Evolutionary conservation across 2,888 invertebrate species (phyloP), one percentile per base, ranked within the genome.

Genomic region (Drosophila algonquin): DNA sequence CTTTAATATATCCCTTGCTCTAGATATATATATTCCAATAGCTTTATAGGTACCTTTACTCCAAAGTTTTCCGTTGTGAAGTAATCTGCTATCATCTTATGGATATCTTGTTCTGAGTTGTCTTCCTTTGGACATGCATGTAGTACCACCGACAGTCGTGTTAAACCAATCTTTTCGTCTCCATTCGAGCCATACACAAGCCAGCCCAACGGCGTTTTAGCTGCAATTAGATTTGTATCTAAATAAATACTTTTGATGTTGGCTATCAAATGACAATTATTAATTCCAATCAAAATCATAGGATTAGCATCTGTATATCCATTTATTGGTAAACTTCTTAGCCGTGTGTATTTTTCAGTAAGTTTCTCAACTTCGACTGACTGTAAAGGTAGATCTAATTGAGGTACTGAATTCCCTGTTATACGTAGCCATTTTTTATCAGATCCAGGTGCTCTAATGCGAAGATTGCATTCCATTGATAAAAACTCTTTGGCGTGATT

Each of bases 301-400:
- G 21, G 21, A 21, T 21, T 21, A 21, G 21, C 21, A 21, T 21
- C 21, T 21, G 21, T 21, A 21, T 21, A 21, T 21, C 21, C 21
- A 21, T 21, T 21, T 21, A 21, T 21, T 21, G 21, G 21, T 21
- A 21, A 21, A 21, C 21, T 21, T 21, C 21, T 21, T 21, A 21
- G 21, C 21, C 21, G 21, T 21, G 18, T 18, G n/a, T 30, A 52
- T 10, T 52, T 27, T 7, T n/a, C 9, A 3, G 16, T 10, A 2
- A 52, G 30, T 8, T 27, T 30, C 30, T 52, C 30, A 1, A 30
- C 30, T 16, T 52, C 16, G 16, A 52, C 5, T 30, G 52, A 52
- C 10, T 52, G 52, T 3, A 52, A 10, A 0, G 52, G 52, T 27
- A 57, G 40, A 8, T 59, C 30, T n/a, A 59, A 24, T 16, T 59